phyloP scores from a whole-genome alignment of 2,797 vertebrate species.

The Miichthys miiuy region DNA sequence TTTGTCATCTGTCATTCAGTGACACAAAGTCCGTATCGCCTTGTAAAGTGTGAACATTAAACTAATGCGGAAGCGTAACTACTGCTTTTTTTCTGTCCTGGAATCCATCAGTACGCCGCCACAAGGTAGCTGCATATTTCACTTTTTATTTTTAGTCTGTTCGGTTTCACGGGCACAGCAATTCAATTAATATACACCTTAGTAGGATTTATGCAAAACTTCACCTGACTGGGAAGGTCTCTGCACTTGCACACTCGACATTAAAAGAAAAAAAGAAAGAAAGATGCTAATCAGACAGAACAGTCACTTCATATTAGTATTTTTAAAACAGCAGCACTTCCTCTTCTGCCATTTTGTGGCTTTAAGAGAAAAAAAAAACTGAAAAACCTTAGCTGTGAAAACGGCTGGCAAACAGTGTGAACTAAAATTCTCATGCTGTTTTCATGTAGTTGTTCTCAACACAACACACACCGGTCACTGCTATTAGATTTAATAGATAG shows the following conservation, averaged over 20 bases:
- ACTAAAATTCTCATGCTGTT: not conserved
- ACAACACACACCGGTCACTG: not conserved
- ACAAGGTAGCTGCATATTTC: not conserved
- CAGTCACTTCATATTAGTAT: slow-evolving; percentile 33
- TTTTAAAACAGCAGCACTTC: slow-evolving; percentile 26
- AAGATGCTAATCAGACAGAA: slow-evolving; percentile 15
- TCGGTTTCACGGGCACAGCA: not conserved
- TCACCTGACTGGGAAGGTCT: not conserved
- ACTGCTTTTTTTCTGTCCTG: not conserved
- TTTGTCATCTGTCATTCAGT: slow-evolving; percentile 42
- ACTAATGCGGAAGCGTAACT: too few relatives aligned
- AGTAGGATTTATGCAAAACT: not conserved
- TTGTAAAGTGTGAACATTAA: not conserved
- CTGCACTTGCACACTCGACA: not conserved
- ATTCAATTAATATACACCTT: not conserved
- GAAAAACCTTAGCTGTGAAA: not conserved
- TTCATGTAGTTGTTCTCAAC: not conserved
- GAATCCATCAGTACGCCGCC: slow-evolving; percentile 12
- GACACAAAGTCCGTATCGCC: slow-evolving; percentile 17
- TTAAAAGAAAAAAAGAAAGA: too few relatives aligned
- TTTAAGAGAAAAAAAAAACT: not conserved
- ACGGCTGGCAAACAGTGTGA: not conserved
- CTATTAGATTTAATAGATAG: not conserved
- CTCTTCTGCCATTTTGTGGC: not conserved
- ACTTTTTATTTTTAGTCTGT: not conserved